Evolutionary conservation across 2,888 invertebrate genomes (phyloP).

Genomic region (Actias luna): DNA sequence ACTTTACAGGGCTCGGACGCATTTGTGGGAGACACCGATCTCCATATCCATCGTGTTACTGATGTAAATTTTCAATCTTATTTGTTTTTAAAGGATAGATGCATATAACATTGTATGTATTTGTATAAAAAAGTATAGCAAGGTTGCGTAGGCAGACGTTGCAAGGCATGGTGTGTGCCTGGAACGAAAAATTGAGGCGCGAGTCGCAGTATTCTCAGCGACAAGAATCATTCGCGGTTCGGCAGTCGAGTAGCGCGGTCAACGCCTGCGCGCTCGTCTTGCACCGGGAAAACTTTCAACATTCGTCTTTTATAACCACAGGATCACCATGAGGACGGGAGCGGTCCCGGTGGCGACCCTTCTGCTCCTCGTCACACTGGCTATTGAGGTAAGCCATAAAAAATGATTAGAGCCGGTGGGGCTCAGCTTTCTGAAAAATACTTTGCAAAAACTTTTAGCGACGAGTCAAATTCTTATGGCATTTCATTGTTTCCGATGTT

Average conservation of each 20-base stretch:
- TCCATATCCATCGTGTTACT: not conserved
- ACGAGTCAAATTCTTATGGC: slow-evolving; percentile 8
- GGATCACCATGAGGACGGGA: slow-evolving; percentile 59
- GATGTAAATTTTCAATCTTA: not conserved
- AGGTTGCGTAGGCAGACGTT: slow-evolving; percentile 41
- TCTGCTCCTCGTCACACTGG: slow-evolving; percentile 47
- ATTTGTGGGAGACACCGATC: slow-evolving; percentile 28
- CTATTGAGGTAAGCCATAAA: slow-evolving; percentile 41
- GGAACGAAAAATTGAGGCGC: slow-evolving; percentile 45
- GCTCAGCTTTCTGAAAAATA: slow-evolving; percentile 11
- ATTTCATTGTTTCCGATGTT: slow-evolving; percentile 16
- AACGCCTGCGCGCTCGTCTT: slow-evolving; percentile 56
- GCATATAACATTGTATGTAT: not conserved
- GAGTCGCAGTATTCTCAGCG: slow-evolving; percentile 19
- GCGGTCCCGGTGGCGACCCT: slow-evolving; percentile 51
- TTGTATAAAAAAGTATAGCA: slow-evolving; percentile 39
- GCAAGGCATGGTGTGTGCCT: slow-evolving; percentile 17
- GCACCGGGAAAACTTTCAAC: slow-evolving; percentile 52
- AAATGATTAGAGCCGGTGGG: not conserved
- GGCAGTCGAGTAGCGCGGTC: slow-evolving; percentile 65
- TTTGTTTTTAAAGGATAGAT: not conserved
- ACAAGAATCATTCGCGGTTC: slow-evolving; percentile 60
- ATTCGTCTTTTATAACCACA: slow-evolving; percentile 39
- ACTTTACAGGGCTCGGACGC: slow-evolving; percentile 61
- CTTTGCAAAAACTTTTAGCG: slow-evolving; percentile 21